These are phyloP conservation scores for Dendrophyllia cribrosa DNA, from an alignment of 64 coral and sea anemone genomes.

Conservation along the genomic window DNA sequence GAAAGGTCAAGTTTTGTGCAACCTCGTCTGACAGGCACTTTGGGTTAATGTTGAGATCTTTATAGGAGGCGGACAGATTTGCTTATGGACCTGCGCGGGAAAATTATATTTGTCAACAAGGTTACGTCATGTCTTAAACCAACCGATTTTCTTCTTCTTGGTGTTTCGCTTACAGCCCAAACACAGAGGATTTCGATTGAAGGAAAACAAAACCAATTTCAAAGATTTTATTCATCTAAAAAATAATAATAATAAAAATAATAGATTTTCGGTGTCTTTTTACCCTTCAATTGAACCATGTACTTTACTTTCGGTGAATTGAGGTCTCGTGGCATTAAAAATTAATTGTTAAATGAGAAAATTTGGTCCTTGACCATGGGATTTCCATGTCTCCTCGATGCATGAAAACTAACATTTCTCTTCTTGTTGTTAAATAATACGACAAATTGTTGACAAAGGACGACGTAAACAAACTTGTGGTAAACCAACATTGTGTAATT, in stretches of 20 bases:
- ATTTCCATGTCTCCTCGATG: not conserved
- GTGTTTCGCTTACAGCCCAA: not conserved
- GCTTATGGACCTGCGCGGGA: conserved; percentile 6
- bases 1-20: conserved; percentile 18
- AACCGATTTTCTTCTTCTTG: not conserved
- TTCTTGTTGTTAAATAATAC: not conserved
- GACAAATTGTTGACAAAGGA: not conserved
- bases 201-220: not conserved
- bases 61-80: not conserved
- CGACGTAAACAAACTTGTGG: not conserved
- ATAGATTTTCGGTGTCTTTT: not conserved
- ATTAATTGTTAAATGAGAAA: not conserved
- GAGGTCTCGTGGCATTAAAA: not conserved
- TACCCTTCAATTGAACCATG: not conserved
- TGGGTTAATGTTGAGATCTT: not conserved
- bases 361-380: not conserved
- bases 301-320: not conserved
- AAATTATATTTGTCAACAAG: not conserved
- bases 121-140: conserved; percentile 30
- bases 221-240: not conserved
- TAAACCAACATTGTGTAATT: conserved; percentile 16
- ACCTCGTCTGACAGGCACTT: not conserved
- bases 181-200: not conserved
- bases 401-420: not conserved
- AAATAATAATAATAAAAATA: not conserved